Evolutionary conservation across 2,797 vertebrate genomes (phyloP).

Genomic region (Gila robusta): DNA sequence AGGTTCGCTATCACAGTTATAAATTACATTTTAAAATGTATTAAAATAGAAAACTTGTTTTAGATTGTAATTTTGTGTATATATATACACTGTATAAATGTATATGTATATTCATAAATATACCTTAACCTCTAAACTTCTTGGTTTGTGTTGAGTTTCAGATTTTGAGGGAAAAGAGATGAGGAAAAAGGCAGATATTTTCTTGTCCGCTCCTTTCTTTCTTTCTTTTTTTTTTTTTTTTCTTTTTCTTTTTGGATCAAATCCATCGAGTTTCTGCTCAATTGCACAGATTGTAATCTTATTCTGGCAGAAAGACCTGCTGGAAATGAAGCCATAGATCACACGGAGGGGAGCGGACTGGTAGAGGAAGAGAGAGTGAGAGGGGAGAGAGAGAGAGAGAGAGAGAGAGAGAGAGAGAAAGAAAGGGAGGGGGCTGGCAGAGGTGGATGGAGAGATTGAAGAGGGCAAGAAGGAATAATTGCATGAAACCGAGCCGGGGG

Average conservation of each 20-base stretch:
- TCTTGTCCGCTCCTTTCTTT: constrained; percentile 1
- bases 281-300: constrained; percentile 79
- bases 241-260: constrained; percentile 35
- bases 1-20: background rate
- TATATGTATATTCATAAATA: background rate
- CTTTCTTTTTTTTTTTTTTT: background rate
- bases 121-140: background rate
- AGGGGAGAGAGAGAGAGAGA: constrained; percentile 25
- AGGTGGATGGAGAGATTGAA: constrained; percentile 57
- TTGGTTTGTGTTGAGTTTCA: background rate
- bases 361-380: constrained; percentile 28
- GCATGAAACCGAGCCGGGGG: constrained; percentile 26
- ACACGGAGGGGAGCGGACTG: constrained; percentile 71
- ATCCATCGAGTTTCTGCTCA: constrained; percentile 77
- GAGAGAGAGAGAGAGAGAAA: constrained; percentile 44
- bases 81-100: background rate
- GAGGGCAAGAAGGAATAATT: constrained; percentile 49
- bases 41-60: background rate
- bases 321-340: constrained; percentile 83
- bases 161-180: constrained; percentile 14
- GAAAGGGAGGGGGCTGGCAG: constrained; percentile 19
- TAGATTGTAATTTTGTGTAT: background rate
- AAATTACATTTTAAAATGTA: background rate
- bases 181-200: constrained; percentile 36
- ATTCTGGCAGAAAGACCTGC: constrained; percentile 69